Percentiles rank a stretch among this genome's conserved stretches.
phyloP scores from a whole-genome alignment of 1,140 invertebrate genomes.

The Andrena cerasifolii region DNA sequence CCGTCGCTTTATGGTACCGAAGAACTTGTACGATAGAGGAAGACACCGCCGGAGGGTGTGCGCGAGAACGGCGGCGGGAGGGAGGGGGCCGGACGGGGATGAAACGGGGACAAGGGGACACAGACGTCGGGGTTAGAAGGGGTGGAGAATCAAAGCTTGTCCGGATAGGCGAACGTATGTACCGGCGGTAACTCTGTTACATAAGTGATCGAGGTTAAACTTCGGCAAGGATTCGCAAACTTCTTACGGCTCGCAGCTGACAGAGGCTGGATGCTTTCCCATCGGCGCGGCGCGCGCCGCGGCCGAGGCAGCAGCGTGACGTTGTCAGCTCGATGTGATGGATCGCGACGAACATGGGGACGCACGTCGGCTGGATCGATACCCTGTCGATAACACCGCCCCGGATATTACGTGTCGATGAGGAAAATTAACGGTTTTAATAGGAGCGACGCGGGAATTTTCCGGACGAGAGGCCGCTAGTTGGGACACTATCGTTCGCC shows the following conservation, averaged over 20 bases:
- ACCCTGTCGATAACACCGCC: constrained; percentile 42
- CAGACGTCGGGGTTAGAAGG: too few species aligned
- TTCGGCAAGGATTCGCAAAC: constrained; percentile 56
- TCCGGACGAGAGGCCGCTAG: neutral
- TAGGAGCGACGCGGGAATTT: constrained; percentile 28
- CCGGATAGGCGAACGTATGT: constrained; percentile 11
- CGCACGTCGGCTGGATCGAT: constrained; percentile 46
- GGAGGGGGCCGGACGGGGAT: neutral
- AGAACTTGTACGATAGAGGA: neutral
- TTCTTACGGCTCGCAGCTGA: constrained; percentile 55
- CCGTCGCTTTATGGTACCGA: neutral
- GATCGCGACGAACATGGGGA: constrained; percentile 37
- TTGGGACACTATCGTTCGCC: neutral
- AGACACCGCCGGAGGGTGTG: neutral
- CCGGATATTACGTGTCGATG: constrained; percentile 41
- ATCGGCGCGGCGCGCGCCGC: neutral
- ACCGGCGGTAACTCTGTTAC: constrained; percentile 51
- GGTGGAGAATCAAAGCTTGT: constrained; percentile 15
- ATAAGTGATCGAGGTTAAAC: constrained; percentile 61
- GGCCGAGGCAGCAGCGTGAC: too few species aligned
- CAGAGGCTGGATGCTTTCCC: constrained; percentile 38
- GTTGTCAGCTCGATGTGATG: constrained; percentile 34
- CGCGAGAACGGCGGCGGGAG: neutral
- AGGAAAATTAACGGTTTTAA: constrained; percentile 30
- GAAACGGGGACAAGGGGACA: neutral